phyloP scores from a whole-genome alignment of 2,888 invertebrate genomes.

The Chloroclystis v-ata region DNA sequence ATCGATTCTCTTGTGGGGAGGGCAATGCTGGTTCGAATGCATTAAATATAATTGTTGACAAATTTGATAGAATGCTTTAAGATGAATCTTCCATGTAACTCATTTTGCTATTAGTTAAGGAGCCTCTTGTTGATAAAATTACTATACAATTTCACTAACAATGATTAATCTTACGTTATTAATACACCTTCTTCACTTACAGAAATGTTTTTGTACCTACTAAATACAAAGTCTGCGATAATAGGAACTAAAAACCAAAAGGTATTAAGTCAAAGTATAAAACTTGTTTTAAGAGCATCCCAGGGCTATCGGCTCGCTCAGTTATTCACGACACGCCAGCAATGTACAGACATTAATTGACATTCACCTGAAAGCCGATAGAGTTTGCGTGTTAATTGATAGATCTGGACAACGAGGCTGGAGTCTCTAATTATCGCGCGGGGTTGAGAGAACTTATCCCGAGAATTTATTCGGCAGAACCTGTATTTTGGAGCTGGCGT shows the following conservation, averaged over 20 bases:
- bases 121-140: no score
- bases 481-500: conserved; percentile 1
- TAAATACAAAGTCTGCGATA: not conserved
- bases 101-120: no score
- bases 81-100: no score
- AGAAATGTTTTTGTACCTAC: no score
- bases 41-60: not conserved
- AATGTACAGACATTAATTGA: conserved; percentile 61
- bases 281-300: conserved; percentile 34
- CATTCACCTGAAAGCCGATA: conserved; percentile 62
- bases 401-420: conserved; percentile 53
- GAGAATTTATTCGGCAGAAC: conserved; percentile 9
- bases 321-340: conserved; percentile 35
- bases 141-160: no score
- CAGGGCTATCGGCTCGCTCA: conserved; percentile 33
- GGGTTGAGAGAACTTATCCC: conserved; percentile 23
- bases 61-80: no score
- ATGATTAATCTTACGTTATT: no score
- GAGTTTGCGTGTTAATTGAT: conserved; percentile 66
- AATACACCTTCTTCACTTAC: no score
- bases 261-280: conserved; percentile 2
- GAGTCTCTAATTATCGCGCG: conserved; percentile 35
- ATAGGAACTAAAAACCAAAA: conserved; percentile 4
- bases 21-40: conserved; percentile 4
- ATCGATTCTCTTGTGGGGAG: conserved; percentile 12